A percentile compares a stretch with the other conserved stretches of the same genome.
These are phyloP conservation scores for Herminia tarsipennalis DNA, from an alignment of 2,888 invertebrate species.

Conservation along the genomic window DNA sequence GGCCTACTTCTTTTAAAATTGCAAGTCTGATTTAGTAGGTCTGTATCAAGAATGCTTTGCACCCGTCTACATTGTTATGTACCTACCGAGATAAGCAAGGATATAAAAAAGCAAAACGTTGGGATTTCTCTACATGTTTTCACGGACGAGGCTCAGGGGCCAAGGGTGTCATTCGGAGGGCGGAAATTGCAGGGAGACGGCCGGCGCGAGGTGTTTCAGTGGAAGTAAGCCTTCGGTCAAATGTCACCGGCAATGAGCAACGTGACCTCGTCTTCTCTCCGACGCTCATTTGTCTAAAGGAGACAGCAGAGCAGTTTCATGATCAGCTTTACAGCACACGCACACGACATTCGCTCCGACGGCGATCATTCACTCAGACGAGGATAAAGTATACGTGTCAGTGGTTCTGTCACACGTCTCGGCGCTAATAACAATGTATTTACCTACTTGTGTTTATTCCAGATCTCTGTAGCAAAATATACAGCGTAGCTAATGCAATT, in stretches of 20 bases:
- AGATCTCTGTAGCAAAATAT: constrained; percentile 17
- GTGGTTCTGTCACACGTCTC: constrained; percentile 39
- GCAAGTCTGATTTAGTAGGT: constrained; percentile 20
- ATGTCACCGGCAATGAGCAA: constrained; percentile 66
- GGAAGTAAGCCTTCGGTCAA: constrained; percentile 64
- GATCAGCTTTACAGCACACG: constrained; percentile 52
- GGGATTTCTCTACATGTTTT: constrained; percentile 62
- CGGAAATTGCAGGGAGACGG: constrained; percentile 68
- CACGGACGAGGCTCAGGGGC: constrained; percentile 51
- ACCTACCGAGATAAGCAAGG: constrained; percentile 58
- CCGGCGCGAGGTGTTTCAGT: constrained; percentile 60
- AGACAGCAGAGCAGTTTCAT: constrained; percentile 44
- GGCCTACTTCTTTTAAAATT: no score
- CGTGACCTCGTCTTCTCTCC: constrained; percentile 55
- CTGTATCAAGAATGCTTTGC: constrained; percentile 51
- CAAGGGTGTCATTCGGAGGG: constrained; percentile 67
- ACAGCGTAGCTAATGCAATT: constrained; percentile 27
- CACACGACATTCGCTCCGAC: constrained; percentile 45
- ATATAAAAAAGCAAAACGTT: constrained; percentile 67
- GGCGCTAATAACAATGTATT: constrained; percentile 36
- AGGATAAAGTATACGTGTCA: constrained; percentile 42
- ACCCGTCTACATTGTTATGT: constrained; percentile 54
- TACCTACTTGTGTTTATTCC: constrained; percentile 26
- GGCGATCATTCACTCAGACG: constrained; percentile 47
- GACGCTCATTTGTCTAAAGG: constrained; percentile 60